phyloP scores from a whole-genome alignment of 2,797 vertebrate genomes.

The Liasis olivaceus region DNA sequence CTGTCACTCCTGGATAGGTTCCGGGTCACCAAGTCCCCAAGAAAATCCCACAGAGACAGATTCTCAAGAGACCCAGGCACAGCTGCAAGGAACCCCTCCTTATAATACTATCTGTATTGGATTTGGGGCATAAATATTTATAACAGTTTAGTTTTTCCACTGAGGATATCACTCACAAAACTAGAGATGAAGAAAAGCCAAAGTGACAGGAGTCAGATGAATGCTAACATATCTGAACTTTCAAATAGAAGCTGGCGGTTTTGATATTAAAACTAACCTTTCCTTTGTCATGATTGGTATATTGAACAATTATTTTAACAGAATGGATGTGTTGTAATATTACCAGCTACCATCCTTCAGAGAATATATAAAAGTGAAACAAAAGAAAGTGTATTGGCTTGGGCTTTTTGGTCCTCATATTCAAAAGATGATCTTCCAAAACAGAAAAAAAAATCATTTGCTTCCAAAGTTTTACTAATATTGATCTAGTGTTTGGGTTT shows the following conservation, averaged over 20 bases:
- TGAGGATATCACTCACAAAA: conserved; percentile 28
- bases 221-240: conserved; percentile 48
- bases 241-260: conserved; percentile 31
- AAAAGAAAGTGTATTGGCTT: background rate
- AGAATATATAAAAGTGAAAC: conserved; percentile 8
- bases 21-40: background rate
- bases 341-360: conserved; percentile 31
- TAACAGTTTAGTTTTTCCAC: conserved; percentile 29
- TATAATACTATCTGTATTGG: conserved; percentile 14
- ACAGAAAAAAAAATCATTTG: conserved; percentile 19
- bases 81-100: background rate
- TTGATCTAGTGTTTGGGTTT: background rate
- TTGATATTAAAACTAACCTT: conserved; percentile 48
- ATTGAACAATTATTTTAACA: conserved; percentile 58
- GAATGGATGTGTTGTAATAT: conserved; percentile 38
- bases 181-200: conserved; percentile 35
- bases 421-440: conserved; percentile 16
- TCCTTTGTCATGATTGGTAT: conserved; percentile 40
- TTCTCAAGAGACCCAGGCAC: background rate
- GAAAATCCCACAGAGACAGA: background rate
- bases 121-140: conserved; percentile 45
- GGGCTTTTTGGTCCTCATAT: background rate
- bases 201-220: conserved; percentile 50
- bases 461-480: background rate
- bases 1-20: background rate